Conservation (phyloP, 2,113 vertebrate genomes). For the Cyprichromis sp. region DNA sequence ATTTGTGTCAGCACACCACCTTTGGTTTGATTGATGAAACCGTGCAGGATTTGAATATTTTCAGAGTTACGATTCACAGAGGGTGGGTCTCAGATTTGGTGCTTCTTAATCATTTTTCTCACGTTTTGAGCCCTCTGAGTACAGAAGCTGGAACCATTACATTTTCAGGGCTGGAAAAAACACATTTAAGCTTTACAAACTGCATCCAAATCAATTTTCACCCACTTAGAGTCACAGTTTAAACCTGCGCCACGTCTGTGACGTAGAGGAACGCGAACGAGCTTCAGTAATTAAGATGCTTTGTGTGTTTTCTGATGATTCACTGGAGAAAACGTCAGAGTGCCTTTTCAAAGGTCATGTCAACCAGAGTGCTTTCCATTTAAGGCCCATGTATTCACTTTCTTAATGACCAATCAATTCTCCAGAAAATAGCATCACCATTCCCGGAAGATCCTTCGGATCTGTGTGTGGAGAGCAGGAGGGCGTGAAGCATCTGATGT, state of each 20-base stretch:
- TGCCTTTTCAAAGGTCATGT: neutral
- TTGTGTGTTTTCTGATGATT: neutral
- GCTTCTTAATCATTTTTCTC: neutral
- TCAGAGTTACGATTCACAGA: neutral
- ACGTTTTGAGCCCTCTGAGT: neutral
- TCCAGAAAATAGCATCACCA: neutral
- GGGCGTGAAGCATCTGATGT: neutral
- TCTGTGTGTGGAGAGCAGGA: neutral
- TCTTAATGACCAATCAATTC: neutral
- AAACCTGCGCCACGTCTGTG: neutral
- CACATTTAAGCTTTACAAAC: neutral
- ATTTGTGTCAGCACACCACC: neutral
- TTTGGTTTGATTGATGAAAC: neutral
- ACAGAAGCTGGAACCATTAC: neutral
- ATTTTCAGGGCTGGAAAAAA: neutral
- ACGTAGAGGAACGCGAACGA: neutral
- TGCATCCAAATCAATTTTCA: neutral
- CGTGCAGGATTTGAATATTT: neutral
- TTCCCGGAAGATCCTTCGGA: neutral
- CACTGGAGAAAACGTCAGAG: neutral
- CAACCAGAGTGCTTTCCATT: neutral
- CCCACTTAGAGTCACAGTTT: neutral
- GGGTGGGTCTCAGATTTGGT: neutral
- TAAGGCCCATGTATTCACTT: neutral
- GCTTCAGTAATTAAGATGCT: neutral